A percentile compares a stretch with the other conserved stretches of the same genome.
These are phyloP conservation scores for Pinctada fucata DNA, from an alignment of 2,888 invertebrate species.

Conservation along the genomic window DNA sequence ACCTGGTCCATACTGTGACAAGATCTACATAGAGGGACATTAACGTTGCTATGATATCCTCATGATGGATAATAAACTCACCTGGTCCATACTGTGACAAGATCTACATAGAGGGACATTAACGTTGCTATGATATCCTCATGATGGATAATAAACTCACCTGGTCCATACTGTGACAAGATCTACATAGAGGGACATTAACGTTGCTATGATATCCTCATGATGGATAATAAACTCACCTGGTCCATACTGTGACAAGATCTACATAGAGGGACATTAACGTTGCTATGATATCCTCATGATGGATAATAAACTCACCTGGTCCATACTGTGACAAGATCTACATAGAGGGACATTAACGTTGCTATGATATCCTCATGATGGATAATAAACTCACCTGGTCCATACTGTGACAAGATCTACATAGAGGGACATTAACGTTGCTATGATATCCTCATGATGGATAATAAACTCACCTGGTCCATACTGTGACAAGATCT, in stretches of 20 bases:
- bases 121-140: conserved; percentile 47
- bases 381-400: conserved; percentile 37
- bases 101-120: conserved; percentile 51
- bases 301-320: conserved; percentile 39
- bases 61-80: conserved; percentile 31
- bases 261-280: conserved; percentile 53
- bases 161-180: conserved; percentile 38
- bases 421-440: conserved; percentile 50
- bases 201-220: conserved; percentile 44
- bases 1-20: conserved; percentile 39
- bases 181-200: conserved; percentile 53
- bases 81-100: conserved; percentile 40
- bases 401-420: conserved; percentile 43
- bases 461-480: conserved; percentile 39
- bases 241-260: conserved; percentile 36
- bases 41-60: conserved; percentile 46
- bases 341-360: conserved; percentile 51
- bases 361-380: conserved; percentile 47
- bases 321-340: conserved; percentile 38
- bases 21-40: conserved; percentile 53
- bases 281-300: conserved; percentile 46
- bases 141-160: conserved; percentile 36
- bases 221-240: conserved; percentile 40
- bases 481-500: conserved; percentile 41
- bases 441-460: conserved; percentile 45